Evolutionary conservation across 2,888 invertebrate genomes (phyloP).

Genomic region (Hirtodrosophila duncani): DNA sequence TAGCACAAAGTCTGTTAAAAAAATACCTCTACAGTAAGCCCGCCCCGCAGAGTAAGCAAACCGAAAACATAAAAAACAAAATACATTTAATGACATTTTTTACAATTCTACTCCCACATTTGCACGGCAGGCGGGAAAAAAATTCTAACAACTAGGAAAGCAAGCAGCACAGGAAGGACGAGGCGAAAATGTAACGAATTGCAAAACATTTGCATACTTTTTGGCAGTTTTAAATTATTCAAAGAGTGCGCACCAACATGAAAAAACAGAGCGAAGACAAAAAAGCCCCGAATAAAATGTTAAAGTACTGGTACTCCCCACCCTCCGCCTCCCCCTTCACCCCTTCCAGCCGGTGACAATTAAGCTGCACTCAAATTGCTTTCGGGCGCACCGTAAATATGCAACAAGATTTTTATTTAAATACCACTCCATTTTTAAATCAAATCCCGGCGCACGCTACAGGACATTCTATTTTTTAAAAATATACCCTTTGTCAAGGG

Average conservation of each 20-base stretch:
- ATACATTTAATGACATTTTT: slow-evolving; percentile 26
- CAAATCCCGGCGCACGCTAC: slow-evolving; percentile 57
- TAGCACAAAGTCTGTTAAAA: too few relatives aligned
- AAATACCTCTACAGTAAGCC: too few relatives aligned
- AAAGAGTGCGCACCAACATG: slow-evolving; percentile 53
- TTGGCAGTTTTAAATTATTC: slow-evolving; percentile 67
- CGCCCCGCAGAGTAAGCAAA: too few relatives aligned
- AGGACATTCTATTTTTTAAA: slow-evolving; percentile 2
- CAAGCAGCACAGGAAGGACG: slow-evolving; percentile 1
- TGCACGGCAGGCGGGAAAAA: slow-evolving; percentile 2
- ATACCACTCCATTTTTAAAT: slow-evolving; percentile 72
- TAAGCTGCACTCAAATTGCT: slow-evolving; percentile 70
- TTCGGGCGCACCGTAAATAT: slow-evolving; percentile 51
- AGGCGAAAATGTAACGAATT: slow-evolving; percentile 8
- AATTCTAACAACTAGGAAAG: slow-evolving; percentile 8
- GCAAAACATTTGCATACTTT: slow-evolving; percentile 65
- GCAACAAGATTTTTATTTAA: slow-evolving; percentile 70
- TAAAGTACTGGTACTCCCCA: not conserved
- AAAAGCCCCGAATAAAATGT: slow-evolving; percentile 17
- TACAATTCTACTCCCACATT: too few relatives aligned
- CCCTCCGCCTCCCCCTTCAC: not conserved
- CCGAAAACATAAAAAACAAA: slow-evolving; percentile 2
- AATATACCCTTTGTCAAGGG: too few relatives aligned
- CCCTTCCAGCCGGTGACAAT: slow-evolving; percentile 45
- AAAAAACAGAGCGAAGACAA: slow-evolving; percentile 22